Base-by-base conservation (phyloP, 2,888 invertebrate genomes). In the Cheilosia vulpina region DNA sequence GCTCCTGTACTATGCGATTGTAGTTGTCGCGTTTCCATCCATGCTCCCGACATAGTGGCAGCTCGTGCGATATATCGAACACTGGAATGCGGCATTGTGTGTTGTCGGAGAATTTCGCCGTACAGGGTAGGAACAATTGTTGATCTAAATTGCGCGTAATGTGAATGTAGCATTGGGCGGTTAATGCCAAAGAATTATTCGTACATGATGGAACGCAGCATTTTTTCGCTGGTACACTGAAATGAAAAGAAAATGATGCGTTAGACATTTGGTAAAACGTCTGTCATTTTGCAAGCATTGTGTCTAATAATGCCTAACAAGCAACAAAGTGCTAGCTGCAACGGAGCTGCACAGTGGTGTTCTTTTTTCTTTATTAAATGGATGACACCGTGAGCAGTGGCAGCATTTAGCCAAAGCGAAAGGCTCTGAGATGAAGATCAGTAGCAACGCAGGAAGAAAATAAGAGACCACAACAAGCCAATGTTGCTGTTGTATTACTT, bases 41-140 rank as follows among this genome's bases (percentile, higher is more conserved):
- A 92, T 98, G 98, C 89, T 96, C 96, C 7, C 95, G 94, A 91
- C 98, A 98, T 7, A 98, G 93, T 58, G 98, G 97, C 90, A 97
- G 94, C 90, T 97, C 96, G 90, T 96, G 95, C 60, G 94, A 93
- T 80, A 96, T 94, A 92, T 96, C 96, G 89, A 96, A 96, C 62
- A 96, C 96, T 55, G 96, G 96, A 87, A 95, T 93, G 89, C 96
- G 95, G 91, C 96, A 96, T 90, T 96, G 96, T 41, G 95, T 95
- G 89, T 96, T 92, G 92, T 96, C 96, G 76, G 95, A 94, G 91
- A 95, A 96, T 91, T 96, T 96, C 82, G 96, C 96, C 82, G 96
- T 96, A 92, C 96, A 97, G 89, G 96, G 95, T 90, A 95, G 95
- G 92, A 96, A 97, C 87, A 97, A 92, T 88, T 96, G 94, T 93